Evolutionary conservation across 2,113 vertebrate species (phyloP).

Genomic region (Hydrolagus affinis): DNA sequence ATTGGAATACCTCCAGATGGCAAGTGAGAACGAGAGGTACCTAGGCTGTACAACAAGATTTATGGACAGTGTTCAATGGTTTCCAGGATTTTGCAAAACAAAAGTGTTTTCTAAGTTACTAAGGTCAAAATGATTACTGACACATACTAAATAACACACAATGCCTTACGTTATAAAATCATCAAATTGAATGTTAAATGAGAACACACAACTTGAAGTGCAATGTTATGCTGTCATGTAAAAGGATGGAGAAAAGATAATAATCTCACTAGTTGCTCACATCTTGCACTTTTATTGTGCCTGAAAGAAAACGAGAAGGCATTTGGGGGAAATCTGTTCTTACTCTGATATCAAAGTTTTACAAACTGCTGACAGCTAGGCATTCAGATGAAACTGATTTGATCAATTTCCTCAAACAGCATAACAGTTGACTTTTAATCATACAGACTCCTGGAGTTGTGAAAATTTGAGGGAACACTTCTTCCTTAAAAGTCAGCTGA

Average conservation of each 20-base stretch:
- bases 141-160: constrained; percentile 14
- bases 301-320: background rate
- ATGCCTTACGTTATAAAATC: background rate
- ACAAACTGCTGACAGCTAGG: background rate
- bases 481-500: background rate
- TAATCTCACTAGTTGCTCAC: constrained; percentile 4
- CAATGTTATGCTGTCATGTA: background rate
- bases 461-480: background rate
- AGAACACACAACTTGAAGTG: background rate
- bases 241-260: background rate
- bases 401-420: background rate
- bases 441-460: background rate
- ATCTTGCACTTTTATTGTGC: background rate
- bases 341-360: background rate
- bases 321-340: background rate
- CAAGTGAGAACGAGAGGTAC: background rate
- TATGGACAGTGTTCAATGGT: background rate
- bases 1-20: background rate
- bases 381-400: background rate
- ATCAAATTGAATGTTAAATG: constrained; percentile 3
- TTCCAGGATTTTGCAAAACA: background rate
- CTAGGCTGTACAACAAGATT: background rate
- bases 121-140: background rate
- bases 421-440: background rate
- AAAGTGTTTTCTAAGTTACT: constrained; percentile 12